A percentile compares a stretch with the other conserved stretches of the same genome.
These are phyloP conservation scores for Drosophila ezoana DNA, from an alignment of 2,888 invertebrate genomes.

Conservation along the genomic window DNA sequence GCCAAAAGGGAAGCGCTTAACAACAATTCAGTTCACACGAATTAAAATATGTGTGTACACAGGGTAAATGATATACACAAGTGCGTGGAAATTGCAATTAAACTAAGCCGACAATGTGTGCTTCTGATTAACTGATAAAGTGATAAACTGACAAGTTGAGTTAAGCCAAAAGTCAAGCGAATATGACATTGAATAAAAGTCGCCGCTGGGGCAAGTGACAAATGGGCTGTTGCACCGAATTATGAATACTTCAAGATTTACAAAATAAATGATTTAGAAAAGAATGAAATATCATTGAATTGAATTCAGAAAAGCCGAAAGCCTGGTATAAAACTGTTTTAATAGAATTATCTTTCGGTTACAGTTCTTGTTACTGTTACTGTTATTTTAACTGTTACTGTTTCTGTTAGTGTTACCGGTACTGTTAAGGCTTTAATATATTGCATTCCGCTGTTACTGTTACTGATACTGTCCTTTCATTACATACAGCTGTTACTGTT, in stretches of 20 bases:
- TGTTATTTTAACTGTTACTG: too few relatives aligned
- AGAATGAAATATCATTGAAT: too few relatives aligned
- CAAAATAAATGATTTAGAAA: too few relatives aligned
- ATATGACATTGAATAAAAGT: slow-evolving; percentile 13
- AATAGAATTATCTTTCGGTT: too few relatives aligned
- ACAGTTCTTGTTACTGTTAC: too few relatives aligned
- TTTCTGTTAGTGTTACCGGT: too few relatives aligned
- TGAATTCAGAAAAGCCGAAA: too few relatives aligned
- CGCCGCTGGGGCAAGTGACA: neutral
- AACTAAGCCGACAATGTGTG: slow-evolving; percentile 46
- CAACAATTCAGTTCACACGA: slow-evolving; percentile 26
- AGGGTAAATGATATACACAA: slow-evolving; percentile 1
- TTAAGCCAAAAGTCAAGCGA: slow-evolving; percentile 11
- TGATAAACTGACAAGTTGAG: slow-evolving; percentile 24
- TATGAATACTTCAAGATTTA: neutral
- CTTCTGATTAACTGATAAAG: slow-evolving; percentile 20
- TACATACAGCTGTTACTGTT: too few relatives aligned
- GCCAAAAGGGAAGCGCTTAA: slow-evolving; percentile 20
- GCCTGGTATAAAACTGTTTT: too few relatives aligned
- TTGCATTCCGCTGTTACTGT: too few relatives aligned
- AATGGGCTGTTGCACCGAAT: neutral
- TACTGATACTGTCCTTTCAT: too few relatives aligned
- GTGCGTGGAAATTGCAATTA: slow-evolving; percentile 52
- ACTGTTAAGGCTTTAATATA: too few relatives aligned
- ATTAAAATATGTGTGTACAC: neutral